phyloP scores from a whole-genome alignment of 2,113 vertebrate genomes.

The Laticauda colubrina region DNA sequence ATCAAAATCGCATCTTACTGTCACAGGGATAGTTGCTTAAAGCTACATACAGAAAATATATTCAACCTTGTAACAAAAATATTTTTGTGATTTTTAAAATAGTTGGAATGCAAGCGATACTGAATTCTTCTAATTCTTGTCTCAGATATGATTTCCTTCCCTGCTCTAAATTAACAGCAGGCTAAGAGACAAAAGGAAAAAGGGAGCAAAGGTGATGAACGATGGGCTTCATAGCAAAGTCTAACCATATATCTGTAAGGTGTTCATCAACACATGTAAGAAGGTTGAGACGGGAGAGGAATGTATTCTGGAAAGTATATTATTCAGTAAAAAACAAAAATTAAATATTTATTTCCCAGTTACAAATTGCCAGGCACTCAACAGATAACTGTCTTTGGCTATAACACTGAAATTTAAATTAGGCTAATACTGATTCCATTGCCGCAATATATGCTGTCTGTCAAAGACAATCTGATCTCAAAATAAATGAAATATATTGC shows the following conservation, averaged over 20 bases:
- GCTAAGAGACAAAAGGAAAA: conserved; percentile 11
- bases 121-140: background rate
- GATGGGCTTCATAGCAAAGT: background rate
- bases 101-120: conserved; percentile 13
- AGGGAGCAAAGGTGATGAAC: conserved; percentile 26
- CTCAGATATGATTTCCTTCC: background rate
- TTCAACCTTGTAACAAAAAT: conserved; percentile 45
- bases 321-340: conserved; percentile 39
- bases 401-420: conserved; percentile 55
- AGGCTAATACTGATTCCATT: conserved; percentile 26
- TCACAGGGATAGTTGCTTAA: conserved; percentile 46
- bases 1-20: conserved; percentile 38
- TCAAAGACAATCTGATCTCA: conserved; percentile 1
- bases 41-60: conserved; percentile 47
- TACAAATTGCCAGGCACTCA: conserved; percentile 43
- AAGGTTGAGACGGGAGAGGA: conserved; percentile 40
- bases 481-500: conserved; percentile 27
- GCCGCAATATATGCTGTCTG: conserved; percentile 22
- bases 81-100: conserved; percentile 49
- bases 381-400: conserved; percentile 39
- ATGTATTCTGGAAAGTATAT: conserved; percentile 31
- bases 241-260: background rate
- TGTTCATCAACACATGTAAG: conserved; percentile 31
- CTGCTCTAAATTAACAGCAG: conserved; percentile 27
- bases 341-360: conserved; percentile 33